phyloP scores from a whole-genome alignment of 2,797 vertebrate species.

The Coracias cyanogaster region DNA sequence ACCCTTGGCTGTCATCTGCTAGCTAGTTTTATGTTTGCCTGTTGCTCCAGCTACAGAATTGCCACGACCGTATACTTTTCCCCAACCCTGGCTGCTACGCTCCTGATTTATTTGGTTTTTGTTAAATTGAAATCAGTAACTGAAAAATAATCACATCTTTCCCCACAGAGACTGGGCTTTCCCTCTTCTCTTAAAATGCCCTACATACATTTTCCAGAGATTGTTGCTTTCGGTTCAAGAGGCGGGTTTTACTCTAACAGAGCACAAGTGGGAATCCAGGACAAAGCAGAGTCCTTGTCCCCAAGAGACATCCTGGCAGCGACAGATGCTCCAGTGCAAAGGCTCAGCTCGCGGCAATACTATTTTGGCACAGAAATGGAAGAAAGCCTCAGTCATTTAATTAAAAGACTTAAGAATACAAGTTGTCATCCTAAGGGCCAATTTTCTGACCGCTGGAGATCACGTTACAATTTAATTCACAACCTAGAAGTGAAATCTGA shows the following conservation, averaged over 20 bases:
- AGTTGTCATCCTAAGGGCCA: slow-evolving; percentile 42
- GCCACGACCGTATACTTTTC: background rate
- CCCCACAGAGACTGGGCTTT: background rate
- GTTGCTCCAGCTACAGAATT: slow-evolving; percentile 44
- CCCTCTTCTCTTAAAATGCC: background rate
- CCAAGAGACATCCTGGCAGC: background rate
- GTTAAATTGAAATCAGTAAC: background rate
- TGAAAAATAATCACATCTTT: background rate
- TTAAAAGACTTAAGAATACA: slow-evolving; percentile 47
- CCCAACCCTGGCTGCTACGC: background rate
- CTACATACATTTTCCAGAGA: background rate
- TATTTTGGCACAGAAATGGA: slow-evolving; percentile 23
- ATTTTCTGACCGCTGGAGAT: slow-evolving; percentile 52
- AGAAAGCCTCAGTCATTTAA: slow-evolving; percentile 6
- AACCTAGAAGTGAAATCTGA: slow-evolving; percentile 52
- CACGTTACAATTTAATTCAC: slow-evolving; percentile 47
- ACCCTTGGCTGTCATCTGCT: slow-evolving; percentile 10
- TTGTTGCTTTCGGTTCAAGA: background rate
- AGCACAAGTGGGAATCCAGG: background rate
- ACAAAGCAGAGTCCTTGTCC: background rate
- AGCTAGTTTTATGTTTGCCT: background rate
- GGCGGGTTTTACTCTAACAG: background rate
- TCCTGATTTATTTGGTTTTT: background rate
- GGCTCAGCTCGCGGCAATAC: background rate
- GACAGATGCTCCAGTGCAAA: accelerated